phyloP scores from a whole-genome alignment of 2,113 vertebrate species.

The Prunella fulvescens region DNA sequence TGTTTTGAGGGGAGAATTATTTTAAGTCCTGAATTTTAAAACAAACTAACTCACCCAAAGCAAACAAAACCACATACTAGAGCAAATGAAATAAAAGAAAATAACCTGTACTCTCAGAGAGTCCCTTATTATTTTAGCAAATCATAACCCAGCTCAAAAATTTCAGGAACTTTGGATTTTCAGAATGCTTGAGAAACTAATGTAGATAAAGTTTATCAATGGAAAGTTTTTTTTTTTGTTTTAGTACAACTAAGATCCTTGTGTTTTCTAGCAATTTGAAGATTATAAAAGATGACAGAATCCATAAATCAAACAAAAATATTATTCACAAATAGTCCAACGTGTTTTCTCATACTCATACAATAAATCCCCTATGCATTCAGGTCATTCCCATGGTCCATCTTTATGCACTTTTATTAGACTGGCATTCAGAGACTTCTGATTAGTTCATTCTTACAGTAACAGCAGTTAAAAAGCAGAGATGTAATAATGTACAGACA shows the following conservation, averaged over 20 bases:
- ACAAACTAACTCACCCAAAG: neutral
- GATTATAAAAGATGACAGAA: neutral
- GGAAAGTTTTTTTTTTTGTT: neutral
- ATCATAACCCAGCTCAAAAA: neutral
- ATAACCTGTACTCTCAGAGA: neutral
- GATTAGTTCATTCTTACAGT: neutral
- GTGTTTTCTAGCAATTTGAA: neutral
- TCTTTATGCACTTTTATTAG: neutral
- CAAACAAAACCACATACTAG: neutral
- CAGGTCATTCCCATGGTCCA: neutral
- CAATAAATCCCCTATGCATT: neutral
- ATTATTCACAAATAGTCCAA: neutral
- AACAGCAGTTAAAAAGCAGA: neutral
- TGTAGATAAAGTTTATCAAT: neutral
- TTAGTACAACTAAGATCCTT: neutral
- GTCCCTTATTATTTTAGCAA: neutral
- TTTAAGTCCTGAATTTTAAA: neutral
- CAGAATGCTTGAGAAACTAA: neutral
- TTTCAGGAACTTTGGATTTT: neutral
- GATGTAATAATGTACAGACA: neutral
- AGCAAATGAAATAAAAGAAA: neutral
- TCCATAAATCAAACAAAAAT: constrained; percentile 17
- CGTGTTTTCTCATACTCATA: neutral
- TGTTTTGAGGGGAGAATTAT: neutral
- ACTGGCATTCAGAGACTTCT: neutral